Evolutionary conservation across 2,888 invertebrate species (phyloP).

Genomic region (Brenthis ino): DNA sequence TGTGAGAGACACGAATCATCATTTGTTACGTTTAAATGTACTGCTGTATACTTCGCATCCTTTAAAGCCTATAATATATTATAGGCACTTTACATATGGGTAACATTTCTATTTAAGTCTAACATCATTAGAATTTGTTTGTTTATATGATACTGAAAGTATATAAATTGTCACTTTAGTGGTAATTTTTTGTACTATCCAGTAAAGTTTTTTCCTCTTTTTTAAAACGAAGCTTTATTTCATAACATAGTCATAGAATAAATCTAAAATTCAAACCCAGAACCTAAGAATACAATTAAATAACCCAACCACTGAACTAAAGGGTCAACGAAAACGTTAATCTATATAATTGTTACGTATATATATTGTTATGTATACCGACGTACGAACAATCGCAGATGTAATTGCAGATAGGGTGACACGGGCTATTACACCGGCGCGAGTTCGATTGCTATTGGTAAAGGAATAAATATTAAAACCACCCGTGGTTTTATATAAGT

Average conservation of each 20-base stretch:
- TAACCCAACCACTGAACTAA: too few relatives aligned
- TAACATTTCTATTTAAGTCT: not conserved
- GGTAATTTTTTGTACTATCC: not conserved
- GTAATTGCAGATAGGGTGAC: slow-evolving; percentile 16
- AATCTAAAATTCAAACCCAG: too few relatives aligned
- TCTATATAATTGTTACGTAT: not conserved
- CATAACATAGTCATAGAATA: too few relatives aligned
- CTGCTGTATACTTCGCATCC: slow-evolving; percentile 5
- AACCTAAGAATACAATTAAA: too few relatives aligned
- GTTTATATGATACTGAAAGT: not conserved
- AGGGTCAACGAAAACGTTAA: too few relatives aligned
- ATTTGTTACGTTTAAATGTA: slow-evolving; percentile 37
- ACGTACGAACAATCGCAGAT: not conserved
- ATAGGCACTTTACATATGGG: slow-evolving; percentile 12
- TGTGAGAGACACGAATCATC: slow-evolving; percentile 48
- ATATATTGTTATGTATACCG: not conserved
- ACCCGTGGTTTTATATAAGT: not conserved
- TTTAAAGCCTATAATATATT: slow-evolving; percentile 16
- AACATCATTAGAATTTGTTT: too few relatives aligned
- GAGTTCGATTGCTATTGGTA: slow-evolving; percentile 5
- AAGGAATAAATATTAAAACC: not conserved
- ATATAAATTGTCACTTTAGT: not conserved
- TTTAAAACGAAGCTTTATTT: too few relatives aligned
- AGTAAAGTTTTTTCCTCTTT: too few relatives aligned
- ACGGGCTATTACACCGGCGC: slow-evolving; percentile 22